phyloP scores from a whole-genome alignment of 1,140 invertebrate genomes.

The Heliconius melpomene region DNA sequence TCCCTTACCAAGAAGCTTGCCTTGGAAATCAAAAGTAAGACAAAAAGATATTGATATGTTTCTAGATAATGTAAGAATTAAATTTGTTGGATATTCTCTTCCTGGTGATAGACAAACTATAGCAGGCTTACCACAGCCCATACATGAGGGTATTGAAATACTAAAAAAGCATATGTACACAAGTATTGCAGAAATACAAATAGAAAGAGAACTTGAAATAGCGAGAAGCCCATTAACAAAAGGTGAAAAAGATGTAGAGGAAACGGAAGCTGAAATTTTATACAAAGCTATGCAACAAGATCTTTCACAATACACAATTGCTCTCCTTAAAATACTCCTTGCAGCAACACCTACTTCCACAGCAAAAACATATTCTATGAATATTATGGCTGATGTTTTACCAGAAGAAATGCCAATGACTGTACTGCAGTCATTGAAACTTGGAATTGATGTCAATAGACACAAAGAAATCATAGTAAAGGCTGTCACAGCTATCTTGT shows the following conservation, averaged over 20 bases:
- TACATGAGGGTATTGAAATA: constrained; percentile 96
- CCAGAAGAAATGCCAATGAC: constrained; percentile 99
- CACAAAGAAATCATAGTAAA: constrained; percentile 99
- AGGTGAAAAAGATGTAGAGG: constrained; percentile 86
- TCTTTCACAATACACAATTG: constrained; percentile 98
- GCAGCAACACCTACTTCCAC: constrained; percentile 99
- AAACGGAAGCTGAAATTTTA: constrained; percentile 92
- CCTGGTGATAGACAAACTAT: constrained; percentile 92
- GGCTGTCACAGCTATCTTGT: constrained; percentile 95
- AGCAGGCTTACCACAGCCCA: constrained; percentile 95
- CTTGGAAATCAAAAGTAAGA: constrained; percentile 98
- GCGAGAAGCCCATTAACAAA: constrained; percentile 89
- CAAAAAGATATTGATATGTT: constrained; percentile 96
- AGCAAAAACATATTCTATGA: constrained; percentile 98
- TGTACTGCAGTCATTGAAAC: constrained; percentile 97
- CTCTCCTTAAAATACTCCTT: constrained; percentile 96
- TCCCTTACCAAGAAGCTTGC: constrained; percentile 84
- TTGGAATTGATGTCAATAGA: constrained; percentile 98
- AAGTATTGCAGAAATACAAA: constrained; percentile 91
- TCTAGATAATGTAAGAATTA: constrained; percentile 93
- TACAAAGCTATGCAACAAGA: constrained; percentile 96
- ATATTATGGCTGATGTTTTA: constrained; percentile 98
- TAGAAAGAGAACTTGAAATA: constrained; percentile 92
- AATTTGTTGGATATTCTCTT: constrained; percentile 97
- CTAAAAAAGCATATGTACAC: constrained; percentile 94